Evolutionary conservation across 1,140 invertebrate species (phyloP).

Genomic region (Sminthurinus signatus): DNA sequence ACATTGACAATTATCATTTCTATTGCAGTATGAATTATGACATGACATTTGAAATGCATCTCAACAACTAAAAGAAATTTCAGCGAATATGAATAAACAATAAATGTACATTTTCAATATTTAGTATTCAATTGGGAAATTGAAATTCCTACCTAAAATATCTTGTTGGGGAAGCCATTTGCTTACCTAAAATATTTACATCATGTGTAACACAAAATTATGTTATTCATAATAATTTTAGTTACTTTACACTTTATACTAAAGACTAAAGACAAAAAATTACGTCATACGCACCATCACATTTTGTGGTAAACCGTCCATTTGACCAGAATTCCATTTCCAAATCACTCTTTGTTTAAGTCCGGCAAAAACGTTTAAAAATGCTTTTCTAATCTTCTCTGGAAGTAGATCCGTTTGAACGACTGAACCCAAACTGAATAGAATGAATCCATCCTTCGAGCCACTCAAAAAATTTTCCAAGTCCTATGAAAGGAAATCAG

Average conservation of each 20-base stretch:
- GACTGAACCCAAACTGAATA: conserved; percentile 59
- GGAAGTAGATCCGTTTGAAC: conserved; percentile 6
- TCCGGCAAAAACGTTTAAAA: conserved; percentile 12
- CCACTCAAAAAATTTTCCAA: conserved; percentile 35
- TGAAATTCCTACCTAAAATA: neutral
- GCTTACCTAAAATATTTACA: no score
- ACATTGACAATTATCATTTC: no score
- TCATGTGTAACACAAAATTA: no score
- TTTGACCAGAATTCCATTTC: conserved; percentile 56
- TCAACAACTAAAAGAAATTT: neutral
- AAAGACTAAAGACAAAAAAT: no score
- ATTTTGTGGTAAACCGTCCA: neutral
- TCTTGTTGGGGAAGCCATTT: neutral
- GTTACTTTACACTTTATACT: no score
- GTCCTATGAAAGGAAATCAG: conserved; percentile 18
- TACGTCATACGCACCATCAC: conserved; percentile 49
- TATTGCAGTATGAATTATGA: no score
- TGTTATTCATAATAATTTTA: no score
- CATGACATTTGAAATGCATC: neutral
- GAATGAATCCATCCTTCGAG: conserved; percentile 56
- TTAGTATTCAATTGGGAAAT: no score
- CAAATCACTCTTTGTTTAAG: conserved; percentile 56
- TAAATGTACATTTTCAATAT: no score
- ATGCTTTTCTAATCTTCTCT: conserved; percentile 2
- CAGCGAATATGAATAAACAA: neutral